phyloP scores from a whole-genome alignment of 2,888 invertebrate genomes.

The Tenthredo distinguenda region DNA sequence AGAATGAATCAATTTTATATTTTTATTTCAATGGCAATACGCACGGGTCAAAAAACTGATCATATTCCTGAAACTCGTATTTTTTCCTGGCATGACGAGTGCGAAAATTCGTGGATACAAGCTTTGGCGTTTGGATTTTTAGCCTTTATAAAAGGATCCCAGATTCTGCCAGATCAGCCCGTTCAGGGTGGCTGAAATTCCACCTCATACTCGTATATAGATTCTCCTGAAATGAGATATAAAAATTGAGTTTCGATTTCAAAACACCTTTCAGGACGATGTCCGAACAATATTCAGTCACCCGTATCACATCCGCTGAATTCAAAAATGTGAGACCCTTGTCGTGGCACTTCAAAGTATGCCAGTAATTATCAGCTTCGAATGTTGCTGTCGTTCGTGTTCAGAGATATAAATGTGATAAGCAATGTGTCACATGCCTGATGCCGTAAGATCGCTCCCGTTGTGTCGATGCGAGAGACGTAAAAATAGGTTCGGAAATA shows the following conservation, averaged over 20 bases:
- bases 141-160: neutral
- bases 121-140: neutral
- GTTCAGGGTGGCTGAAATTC: neutral
- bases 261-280: neutral
- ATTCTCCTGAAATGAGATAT: neutral
- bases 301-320: neutral
- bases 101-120: neutral
- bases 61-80: neutral
- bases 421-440: too few species aligned
- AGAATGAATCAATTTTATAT: constrained; percentile 5
- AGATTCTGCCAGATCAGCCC: neutral
- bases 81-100: neutral
- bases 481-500: too few species aligned
- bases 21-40: neutral
- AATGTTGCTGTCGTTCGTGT: neutral
- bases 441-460: too few species aligned
- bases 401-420: neutral
- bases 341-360: neutral
- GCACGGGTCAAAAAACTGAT: neutral
- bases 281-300: neutral
- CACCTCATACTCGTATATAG: neutral
- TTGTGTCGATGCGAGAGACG: too few species aligned
- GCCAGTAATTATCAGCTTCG: neutral
- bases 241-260: constrained; percentile 5
- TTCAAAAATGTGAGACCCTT: neutral